Evolutionary conservation across 2,888 invertebrate genomes (phyloP), one percentile per base, ranked within the genome.

Genomic region (Malacosoma neustria): DNA sequence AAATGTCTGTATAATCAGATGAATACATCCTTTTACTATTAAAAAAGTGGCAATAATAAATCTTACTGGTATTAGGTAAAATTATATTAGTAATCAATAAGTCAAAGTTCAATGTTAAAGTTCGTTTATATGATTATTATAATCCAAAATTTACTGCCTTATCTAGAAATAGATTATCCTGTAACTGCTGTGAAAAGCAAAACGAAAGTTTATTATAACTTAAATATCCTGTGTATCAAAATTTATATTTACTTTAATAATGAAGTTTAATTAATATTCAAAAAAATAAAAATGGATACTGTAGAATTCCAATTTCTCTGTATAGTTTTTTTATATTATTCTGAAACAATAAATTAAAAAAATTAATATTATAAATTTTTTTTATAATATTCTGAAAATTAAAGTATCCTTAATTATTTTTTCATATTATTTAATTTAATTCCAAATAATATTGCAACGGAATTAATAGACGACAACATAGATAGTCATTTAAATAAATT

Each of bases 381-480:
- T n/a, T n/a, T n/a, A n/a, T n/a, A n/a, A n/a, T n/a, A n/a, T n/a
- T n/a, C n/a, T n/a, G n/a, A n/a, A n/a, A n/a, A n/a, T n/a, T n/a
- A n/a, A n/a, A n/a, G n/a, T n/a, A n/a, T n/a, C n/a, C n/a, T n/a
- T n/a, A n/a, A n/a, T n/a, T n/a, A n/a, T n/a, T n/a, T n/a, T n/a
- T n/a, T n/a, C n/a, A n/a, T n/a, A n/a, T n/a, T n/a, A n/a, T n/a
- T n/a, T n/a, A 42, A 41, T 46, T 40, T 33, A 22, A 22, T 7
- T 57, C 58, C 52, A 53, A 63, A 68, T 63, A 74, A 73, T 70
- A 72, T 77, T 61, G 65, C 68, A 61, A 73, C 52, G 79, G 77
- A 81, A 80, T 81, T 80, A 72, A 79, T 76, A 72, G 62, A 50
- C 53, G 57, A 60, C 58, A 59, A 61, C 56, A 59, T 72, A 72